Evolutionary conservation across 2,888 invertebrate genomes (phyloP), one percentile per base, ranked within the genome.

Genomic region (Ommatoiulus sabulosus): DNA sequence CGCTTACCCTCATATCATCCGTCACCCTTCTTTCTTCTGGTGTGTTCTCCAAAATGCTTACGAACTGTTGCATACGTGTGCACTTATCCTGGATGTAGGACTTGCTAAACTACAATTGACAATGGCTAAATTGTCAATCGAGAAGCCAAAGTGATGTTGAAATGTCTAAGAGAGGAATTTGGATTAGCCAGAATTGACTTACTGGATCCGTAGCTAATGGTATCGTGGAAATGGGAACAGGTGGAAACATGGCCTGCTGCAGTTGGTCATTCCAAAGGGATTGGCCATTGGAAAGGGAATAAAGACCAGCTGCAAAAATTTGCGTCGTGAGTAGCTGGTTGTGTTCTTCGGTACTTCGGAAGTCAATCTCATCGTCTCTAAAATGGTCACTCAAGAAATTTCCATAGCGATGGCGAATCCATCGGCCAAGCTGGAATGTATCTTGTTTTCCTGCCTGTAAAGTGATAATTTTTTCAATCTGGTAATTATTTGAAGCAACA

Each of bases 281-380:
- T 5, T 94, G 92, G 87, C 93, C 93, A 0, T 93, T 92, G 0
- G 96, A 96, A 3, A 63, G 3, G 2, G 95, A 95, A 92, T 94
- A 97, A 87, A 97, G 92, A 0, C 97, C 97, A 88, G 97, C 97
- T 90, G 97, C 93, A 92, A 97, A 95, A 0, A 95, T 94, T 91
- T 95, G 94, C 0, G 97, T 98, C 89, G 97, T 97, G 96, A 97
- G 97, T 88, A 93, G 89, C 2, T 93, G 92, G 52, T 93, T 89
- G 87, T 92, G 92, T 72, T 90, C 90, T 89, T 92, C 91, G 8
- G 93, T 92, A 88, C 93, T 93, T n/a, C 91, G 90, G 4, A 93
- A 91, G 86, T 91, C 90, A 5, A 92, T 90, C 10, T 80, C 52
- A 8, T 86, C 87, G 20, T 90, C 87, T 44, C 52, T 48, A 35